These are phyloP conservation scores for Cochlearius cochlearius DNA, from an alignment of 2,113 vertebrate genomes.

Conservation along the genomic window DNA sequence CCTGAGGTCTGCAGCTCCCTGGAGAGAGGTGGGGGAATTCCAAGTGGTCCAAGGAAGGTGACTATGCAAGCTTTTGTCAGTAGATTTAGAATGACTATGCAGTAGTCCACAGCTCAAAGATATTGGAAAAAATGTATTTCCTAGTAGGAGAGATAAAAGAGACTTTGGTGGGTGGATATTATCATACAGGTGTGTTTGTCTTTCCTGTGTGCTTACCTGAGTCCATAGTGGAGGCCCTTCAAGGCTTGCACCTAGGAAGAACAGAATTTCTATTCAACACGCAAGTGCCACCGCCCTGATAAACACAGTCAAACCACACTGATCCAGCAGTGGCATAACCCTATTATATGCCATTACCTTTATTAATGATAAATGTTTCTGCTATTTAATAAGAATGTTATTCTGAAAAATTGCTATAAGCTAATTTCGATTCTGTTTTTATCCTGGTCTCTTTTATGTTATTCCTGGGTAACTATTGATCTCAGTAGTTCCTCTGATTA, in stretches of 20 bases:
- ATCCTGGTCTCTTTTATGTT: background rate
- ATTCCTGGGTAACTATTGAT: constrained; percentile 7
- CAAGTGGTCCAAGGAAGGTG: background rate
- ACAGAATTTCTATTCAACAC: background rate
- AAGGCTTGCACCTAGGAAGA: background rate
- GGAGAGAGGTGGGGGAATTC: background rate
- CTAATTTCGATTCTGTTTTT: background rate
- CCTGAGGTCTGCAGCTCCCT: background rate
- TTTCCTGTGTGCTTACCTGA: background rate
- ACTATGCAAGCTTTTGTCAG: background rate
- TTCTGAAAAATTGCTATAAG: background rate
- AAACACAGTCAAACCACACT: background rate
- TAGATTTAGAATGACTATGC: background rate
- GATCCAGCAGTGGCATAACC: background rate
- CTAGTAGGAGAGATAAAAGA: background rate
- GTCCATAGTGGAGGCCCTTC: background rate
- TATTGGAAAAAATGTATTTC: background rate
- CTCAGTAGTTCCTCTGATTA: background rate
- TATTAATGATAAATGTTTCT: background rate
- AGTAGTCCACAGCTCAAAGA: background rate
- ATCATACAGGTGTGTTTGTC: background rate
- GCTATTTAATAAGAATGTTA: background rate
- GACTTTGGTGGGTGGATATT: background rate
- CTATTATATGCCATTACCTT: background rate
- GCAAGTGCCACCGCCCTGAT: background rate